Evolutionary conservation across 2,113 vertebrate genomes (phyloP).

Genomic region (Hippolais icterina): DNA sequence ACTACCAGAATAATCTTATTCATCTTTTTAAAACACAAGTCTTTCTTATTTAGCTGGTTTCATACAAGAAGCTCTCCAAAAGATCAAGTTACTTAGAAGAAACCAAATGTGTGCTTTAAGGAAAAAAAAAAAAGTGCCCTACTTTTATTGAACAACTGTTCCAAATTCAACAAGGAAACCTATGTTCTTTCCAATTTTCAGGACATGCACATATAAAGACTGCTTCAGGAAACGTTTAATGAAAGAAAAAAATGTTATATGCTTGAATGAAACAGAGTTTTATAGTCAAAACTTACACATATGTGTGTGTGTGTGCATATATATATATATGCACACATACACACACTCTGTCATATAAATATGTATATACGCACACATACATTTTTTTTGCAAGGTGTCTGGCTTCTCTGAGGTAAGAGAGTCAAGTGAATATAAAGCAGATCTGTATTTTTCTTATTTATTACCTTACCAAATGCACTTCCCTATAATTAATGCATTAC

Average conservation of each 20-base stretch:
- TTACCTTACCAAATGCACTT: neutral
- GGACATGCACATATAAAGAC: neutral
- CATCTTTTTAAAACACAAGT: neutral
- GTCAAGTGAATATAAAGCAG: neutral
- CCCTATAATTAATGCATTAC: neutral
- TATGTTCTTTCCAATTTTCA: neutral
- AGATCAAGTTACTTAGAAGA: neutral
- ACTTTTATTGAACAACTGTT: neutral
- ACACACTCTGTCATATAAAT: neutral
- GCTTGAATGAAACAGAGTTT: neutral
- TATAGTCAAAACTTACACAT: neutral
- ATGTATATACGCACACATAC: neutral
- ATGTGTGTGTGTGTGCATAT: too few species aligned
- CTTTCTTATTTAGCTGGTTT: neutral
- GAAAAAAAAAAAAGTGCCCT: neutral
- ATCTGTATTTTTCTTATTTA: neutral
- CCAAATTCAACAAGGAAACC: neutral
- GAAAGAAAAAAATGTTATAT: neutral
- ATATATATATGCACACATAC: rapidly evolving
- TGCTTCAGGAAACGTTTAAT: neutral
- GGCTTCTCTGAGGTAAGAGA: neutral
- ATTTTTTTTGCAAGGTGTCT: neutral
- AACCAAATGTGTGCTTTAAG: neutral
- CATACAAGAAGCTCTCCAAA: neutral
- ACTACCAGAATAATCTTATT: neutral